Evolutionary conservation across 1,140 invertebrate genomes (phyloP).

Genomic region (Lepidurus couesii): DNA sequence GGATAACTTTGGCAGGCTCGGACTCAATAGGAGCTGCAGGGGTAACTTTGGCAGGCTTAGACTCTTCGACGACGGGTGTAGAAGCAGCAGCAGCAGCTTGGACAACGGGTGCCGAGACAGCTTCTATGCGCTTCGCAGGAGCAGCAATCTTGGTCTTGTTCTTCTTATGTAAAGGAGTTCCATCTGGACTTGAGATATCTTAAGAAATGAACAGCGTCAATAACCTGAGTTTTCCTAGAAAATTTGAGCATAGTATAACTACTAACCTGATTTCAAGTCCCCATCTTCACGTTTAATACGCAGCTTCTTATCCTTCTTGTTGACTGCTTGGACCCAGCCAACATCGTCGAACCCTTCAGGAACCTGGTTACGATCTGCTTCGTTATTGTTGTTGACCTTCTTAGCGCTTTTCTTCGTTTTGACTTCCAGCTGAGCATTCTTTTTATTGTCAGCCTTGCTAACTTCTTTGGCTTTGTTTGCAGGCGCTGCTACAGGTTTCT

Average conservation of each 20-base stretch:
- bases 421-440: background rate
- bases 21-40: background rate
- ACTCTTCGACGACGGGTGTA: background rate
- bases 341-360: conserved; percentile 1
- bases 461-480: background rate
- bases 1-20: background rate
- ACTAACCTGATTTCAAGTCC: background rate
- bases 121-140: background rate
- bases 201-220: background rate
- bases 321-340: conserved; percentile 28
- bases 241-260: too few relatives aligned
- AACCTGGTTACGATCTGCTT: background rate
- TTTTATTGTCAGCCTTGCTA: background rate
- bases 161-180: background rate
- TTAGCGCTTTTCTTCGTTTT: background rate
- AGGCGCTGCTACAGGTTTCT: background rate
- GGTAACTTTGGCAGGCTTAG: background rate
- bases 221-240: too few relatives aligned
- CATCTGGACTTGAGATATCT: background rate
- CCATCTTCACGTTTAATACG: background rate
- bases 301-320: conserved; percentile 29
- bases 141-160: background rate
- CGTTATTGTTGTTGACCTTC: background rate
- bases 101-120: background rate
- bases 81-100: background rate